Base-by-base conservation (phyloP, 2,797 vertebrate genomes). In the Erethizon dorsatum region DNA sequence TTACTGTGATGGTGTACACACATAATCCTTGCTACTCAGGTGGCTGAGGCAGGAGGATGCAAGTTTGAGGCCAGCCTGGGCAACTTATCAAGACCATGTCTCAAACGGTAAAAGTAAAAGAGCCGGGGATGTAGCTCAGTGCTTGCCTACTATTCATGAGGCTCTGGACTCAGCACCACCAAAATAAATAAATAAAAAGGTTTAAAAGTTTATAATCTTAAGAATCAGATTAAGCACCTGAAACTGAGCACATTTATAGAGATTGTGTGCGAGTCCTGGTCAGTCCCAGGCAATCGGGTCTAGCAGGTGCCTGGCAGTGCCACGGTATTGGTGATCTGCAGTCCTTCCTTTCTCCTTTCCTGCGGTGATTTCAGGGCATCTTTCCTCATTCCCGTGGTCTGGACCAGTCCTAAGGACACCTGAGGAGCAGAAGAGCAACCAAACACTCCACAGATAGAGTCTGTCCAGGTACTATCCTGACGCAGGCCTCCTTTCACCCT, bases 231-330 rank as follows among this genome's bases (percentile, higher is more conserved):
- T 82, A 67, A 63, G 2, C 33, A 61, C 63, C 61, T 97, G 47
- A 91, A 91, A 59, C 17, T 67, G 57, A 96, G 89, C 73, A 45
- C 9, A 87, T 86, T 88, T 65, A 71, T 90, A 93, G 61, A 93
- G 65, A 63, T 2, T 1, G 50, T 82, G n/a, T 28, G 54, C 28
- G 63, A 83, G 31, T 86, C 20, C 18, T 10, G 82, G 54, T 9
- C 5, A 82, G 45, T 90, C 93, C 82, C 11, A 95, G 56, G 45
- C 54, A 63, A 88, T 86, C 77, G 69, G 69, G 15, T 61, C 52
- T 71, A 88, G 45, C 22, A 61, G 47, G 59, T 54, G 52, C 28
- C 10, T 4, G 22, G 45, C 41, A 75, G 71, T 1, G 4, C 24
- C 24, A 11, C 7, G 10, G 24, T 28, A 80, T 59, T 41, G 37